Evolutionary conservation across 2,888 invertebrate species (phyloP).

Genomic region (Linnaemya tessellans): DNA sequence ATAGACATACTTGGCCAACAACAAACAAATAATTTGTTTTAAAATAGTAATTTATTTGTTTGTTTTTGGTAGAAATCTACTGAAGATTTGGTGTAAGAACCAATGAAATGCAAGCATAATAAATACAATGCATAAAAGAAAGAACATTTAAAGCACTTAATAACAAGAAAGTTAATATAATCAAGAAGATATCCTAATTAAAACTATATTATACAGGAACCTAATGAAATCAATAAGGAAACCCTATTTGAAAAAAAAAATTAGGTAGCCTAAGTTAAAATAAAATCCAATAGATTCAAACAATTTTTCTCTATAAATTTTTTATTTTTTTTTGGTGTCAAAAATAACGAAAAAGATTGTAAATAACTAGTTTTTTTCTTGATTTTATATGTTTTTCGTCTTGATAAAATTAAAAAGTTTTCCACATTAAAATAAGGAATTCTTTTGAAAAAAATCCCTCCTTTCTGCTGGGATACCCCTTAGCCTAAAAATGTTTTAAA

Average conservation of each 20-base stretch:
- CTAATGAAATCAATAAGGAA: conserved; percentile 22
- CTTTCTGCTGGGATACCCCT: conserved; percentile 1
- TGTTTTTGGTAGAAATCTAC: too few species aligned
- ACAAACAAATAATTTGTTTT: too few species aligned
- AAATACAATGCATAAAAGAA: too few species aligned
- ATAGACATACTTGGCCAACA: too few species aligned
- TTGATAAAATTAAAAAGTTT: conserved; percentile 7
- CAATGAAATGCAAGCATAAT: too few species aligned
- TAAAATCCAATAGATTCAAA: background rate
- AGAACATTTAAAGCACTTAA: too few species aligned
- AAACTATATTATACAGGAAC: conserved; percentile 1
- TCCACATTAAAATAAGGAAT: background rate
- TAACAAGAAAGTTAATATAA: background rate
- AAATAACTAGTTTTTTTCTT: conserved; percentile 22
- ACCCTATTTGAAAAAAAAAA: background rate
- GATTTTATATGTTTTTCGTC: conserved; percentile 3
- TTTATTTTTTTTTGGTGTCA: background rate
- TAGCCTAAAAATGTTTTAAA: background rate
- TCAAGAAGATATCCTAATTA: conserved; percentile 6
- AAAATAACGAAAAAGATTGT: conserved; percentile 8
- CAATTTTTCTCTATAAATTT: background rate
- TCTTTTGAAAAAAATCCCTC: background rate
- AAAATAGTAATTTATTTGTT: too few species aligned
- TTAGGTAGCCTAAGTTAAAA: background rate
- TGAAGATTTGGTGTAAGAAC: too few species aligned